phyloP scores from a whole-genome alignment of 2,888 invertebrate genomes.

The Sphinx pinastri region DNA sequence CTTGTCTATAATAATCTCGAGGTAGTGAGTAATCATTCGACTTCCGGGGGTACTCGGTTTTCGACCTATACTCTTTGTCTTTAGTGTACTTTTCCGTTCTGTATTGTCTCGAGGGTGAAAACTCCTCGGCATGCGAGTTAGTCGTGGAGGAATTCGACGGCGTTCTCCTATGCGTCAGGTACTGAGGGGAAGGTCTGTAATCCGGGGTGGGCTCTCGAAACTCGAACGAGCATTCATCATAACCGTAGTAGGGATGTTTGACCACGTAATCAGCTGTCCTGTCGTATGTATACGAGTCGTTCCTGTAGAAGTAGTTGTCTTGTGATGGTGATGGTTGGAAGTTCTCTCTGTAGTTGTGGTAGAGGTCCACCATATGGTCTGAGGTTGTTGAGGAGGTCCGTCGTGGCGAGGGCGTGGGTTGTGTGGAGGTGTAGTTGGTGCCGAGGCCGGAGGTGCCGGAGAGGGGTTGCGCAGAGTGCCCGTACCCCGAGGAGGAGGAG shows the following conservation, averaged over 20 bases:
- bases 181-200: conserved; percentile 62
- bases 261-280: conserved; percentile 76
- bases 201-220: conserved; percentile 70
- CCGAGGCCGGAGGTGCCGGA: conserved; percentile 81
- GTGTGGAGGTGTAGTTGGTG: conserved; percentile 79
- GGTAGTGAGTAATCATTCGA: conserved; percentile 69
- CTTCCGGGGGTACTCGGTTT: conserved; percentile 70
- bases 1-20: conserved; percentile 69
- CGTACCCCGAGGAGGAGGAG: conserved; percentile 78
- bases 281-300: conserved; percentile 68
- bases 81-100: conserved; percentile 53
- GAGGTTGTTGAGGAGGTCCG: conserved; percentile 86
- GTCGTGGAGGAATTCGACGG: conserved; percentile 89
- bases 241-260: conserved; percentile 71
- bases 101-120: conserved; percentile 69
- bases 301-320: conserved; percentile 66
- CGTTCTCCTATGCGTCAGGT: conserved; percentile 88
- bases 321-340: conserved; percentile 69
- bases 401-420: conserved; percentile 87
- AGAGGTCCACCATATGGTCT: conserved; percentile 87
- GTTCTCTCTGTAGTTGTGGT: conserved; percentile 80
- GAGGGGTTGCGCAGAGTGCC: conserved; percentile 77
- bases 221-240: conserved; percentile 73
- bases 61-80: conserved; percentile 65
- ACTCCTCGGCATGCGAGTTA: conserved; percentile 80